Percentiles rank a stretch among this genome's conserved stretches.
Evolutionary conservation across 2,888 invertebrate species (phyloP).

Genomic region (Chirona hameri): DNA sequence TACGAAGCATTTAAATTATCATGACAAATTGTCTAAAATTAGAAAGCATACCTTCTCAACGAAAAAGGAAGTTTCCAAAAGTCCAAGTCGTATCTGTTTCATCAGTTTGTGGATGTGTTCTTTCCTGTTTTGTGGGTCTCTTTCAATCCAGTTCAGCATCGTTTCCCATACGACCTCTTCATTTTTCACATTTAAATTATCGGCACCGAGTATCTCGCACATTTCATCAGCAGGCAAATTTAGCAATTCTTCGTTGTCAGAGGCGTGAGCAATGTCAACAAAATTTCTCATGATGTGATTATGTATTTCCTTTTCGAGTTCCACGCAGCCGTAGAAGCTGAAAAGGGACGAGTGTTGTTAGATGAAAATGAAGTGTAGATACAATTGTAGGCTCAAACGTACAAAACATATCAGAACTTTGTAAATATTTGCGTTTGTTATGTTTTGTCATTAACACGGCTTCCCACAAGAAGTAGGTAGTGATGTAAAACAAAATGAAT

Average conservation of each 20-base stretch:
- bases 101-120: constrained; percentile 71
- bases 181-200: constrained; percentile 79
- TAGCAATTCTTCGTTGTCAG: constrained; percentile 68
- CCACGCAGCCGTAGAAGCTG: constrained; percentile 66
- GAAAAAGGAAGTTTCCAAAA: constrained; percentile 84
- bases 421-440: too few species aligned
- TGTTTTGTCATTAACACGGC: too few species aligned
- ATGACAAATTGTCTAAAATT: too few species aligned
- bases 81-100: constrained; percentile 73
- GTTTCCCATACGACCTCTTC: constrained; percentile 85
- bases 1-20: too few species aligned
- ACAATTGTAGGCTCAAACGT: too few species aligned
- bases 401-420: too few species aligned
- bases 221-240: constrained; percentile 68
- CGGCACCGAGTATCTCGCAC: constrained; percentile 67
- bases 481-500: too few species aligned
- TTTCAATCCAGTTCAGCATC: constrained; percentile 80
- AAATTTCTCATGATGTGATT: constrained; percentile 73
- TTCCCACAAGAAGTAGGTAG: too few species aligned
- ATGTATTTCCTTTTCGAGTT: constrained; percentile 64
- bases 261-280: constrained; percentile 58
- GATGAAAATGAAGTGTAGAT: too few species aligned
- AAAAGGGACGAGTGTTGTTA: constrained; percentile 35
- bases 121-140: constrained; percentile 67
- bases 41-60: constrained; percentile 64